Evolutionary conservation across 2,888 invertebrate species (phyloP), one percentile per base, ranked within the genome.

Genomic region (Drosophila neutralis): DNA sequence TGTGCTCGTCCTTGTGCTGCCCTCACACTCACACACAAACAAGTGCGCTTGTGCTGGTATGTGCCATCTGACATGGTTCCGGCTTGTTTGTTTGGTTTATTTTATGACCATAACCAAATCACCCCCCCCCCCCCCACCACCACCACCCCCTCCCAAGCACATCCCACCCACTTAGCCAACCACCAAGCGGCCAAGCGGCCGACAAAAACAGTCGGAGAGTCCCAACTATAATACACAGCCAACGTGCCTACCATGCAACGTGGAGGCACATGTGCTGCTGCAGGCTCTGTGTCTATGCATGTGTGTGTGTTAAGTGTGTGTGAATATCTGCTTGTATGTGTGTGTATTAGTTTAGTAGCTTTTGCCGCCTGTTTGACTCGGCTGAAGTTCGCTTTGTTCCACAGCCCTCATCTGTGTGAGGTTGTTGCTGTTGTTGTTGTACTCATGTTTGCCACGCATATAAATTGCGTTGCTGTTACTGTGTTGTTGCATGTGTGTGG

Each of bases 81-180:
- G 86, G 84, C 83, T 91, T 87, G 91, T 90, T 91, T 91, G 90
- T 91, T 91, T 91, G 91, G 91, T 91, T 88, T 91, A 91, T 91
- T 91, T 91, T 91, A 90, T 89, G 91, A 72, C 91, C 92, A 91
- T 90, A 91, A 91, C 87, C 81, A 81, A 89, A 69, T 72, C 79
- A 65, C 73, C 73, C 48, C 66, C 82, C 79, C 45, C 52, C 65
- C 63, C 68, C 31, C 4, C 27, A 0, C 4, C 4, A 4, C 0
- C 27, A 27, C 4, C 36, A 38, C 38, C 8, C 31, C 58, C n/a
- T 49, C 10, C 11, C 35, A 15, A 24, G 8, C 24, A 45, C 27
- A 48, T 48, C 51, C 53, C 48, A 60, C 57, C 64, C 76, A 57
- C 27, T 57, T 29, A 27, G 29, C 58, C 33, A 59, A 24, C 64